Base-by-base conservation (phyloP, 2,113 vertebrate species). In the Melozone crissalis region DNA sequence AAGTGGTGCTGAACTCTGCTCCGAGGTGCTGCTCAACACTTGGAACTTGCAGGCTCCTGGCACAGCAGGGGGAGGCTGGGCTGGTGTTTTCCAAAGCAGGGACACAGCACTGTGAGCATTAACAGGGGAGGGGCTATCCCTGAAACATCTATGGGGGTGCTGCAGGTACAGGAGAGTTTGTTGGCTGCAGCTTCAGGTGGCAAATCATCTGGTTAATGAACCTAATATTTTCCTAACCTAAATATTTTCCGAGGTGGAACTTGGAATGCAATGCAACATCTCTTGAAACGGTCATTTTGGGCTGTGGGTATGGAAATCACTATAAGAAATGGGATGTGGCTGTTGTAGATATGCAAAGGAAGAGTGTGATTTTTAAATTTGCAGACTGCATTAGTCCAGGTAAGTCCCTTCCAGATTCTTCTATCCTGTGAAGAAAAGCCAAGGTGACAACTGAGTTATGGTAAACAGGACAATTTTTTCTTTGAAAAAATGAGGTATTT, bases 1-100 rank as follows among this genome's bases (percentile, higher is more conserved):
- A 97, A 97, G 85, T 90, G 92, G 51, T 92, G 30, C 84, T 95
- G 95, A 96, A 80, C 93, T 77, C 63, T 72, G 81, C 93, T 95
- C 73, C 1, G 0, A 89, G 68, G 71, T 37, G 33, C 84, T 89
- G 87, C 82, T 82, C 5, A 2, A 10, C 72, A 10, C 27, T 52
- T 9, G 54, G 46, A 62, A 67, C 86, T 86, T 21, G 10, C 17
- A 31, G 18, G 49, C 41, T 93, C 31, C 80, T 93, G 79, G 88
- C 28, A n/a, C 39, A 59, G 59, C 52, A 5, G 23, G 0, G 2
- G 33, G 30, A 68, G 66, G 10, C 63, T 71, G 52, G 26, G 49
- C n/a, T 37, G 46, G 63, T 4, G 3, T 59, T 61, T 90, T 24
- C 59, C 46, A 39, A 62, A 77, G 90, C 39, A 52, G 39, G 39